Evolutionary conservation across 2,113 vertebrate genomes (phyloP).

Genomic region (Bungarus multicinctus): DNA sequence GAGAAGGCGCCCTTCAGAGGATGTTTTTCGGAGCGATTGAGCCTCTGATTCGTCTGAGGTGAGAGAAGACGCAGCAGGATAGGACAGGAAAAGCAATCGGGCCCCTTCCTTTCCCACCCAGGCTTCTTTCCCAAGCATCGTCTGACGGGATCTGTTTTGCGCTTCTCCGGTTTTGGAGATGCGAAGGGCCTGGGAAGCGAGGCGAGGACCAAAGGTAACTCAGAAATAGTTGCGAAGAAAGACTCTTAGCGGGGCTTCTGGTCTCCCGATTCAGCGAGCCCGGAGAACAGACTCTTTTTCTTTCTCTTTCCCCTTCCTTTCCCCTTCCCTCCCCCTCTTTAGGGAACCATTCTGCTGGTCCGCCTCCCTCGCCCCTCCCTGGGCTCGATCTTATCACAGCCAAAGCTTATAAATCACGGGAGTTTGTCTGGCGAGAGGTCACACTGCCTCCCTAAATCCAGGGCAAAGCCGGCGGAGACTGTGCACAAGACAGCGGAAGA

Average conservation of each 20-base stretch:
- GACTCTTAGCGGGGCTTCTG: neutral
- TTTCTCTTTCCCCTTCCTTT: rapidly evolving
- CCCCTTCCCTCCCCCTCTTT: neutral
- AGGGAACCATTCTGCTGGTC: neutral
- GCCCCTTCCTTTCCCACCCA: constrained; percentile 19
- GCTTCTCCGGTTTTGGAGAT: constrained; percentile 14
- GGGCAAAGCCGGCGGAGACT: neutral
- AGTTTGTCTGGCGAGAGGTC: neutral
- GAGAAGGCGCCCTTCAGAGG: constrained; percentile 44
- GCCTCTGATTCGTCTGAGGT: constrained; percentile 11
- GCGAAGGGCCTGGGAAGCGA: neutral
- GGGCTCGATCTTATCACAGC: neutral
- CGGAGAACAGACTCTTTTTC: neutral
- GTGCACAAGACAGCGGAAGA: neutral
- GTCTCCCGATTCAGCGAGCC: neutral
- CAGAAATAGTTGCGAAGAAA: neutral
- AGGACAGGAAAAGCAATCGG: neutral
- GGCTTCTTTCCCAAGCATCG: constrained; percentile 2
- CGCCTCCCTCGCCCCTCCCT: neutral
- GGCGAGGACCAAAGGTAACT: too few relatives aligned
- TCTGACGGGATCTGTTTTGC: neutral
- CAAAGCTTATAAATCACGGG: neutral
- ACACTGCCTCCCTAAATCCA: neutral
- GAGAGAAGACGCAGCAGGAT: neutral
- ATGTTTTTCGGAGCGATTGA: constrained; percentile 45